Evolutionary conservation across 2,888 invertebrate species (phyloP).

Genomic region (Trichacis sp.): DNA sequence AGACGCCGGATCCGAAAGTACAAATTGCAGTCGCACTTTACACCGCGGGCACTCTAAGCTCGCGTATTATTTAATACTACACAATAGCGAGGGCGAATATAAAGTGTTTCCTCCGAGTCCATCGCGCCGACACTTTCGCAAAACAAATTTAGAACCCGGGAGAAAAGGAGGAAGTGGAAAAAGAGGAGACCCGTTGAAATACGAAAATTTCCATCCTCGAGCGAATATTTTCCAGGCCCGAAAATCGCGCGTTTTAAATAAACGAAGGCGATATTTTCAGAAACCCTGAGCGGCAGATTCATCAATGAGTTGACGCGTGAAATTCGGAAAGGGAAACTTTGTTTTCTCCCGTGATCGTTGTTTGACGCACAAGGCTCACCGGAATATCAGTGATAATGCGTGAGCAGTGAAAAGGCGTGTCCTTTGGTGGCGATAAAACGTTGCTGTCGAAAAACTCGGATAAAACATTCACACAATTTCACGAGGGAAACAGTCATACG

Average conservation of each 20-base stretch:
- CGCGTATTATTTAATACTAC: slow-evolving; percentile 6
- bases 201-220: slow-evolving; percentile 1
- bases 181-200: not conserved
- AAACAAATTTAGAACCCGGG: slow-evolving; percentile 1
- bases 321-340: not conserved
- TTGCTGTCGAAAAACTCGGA: slow-evolving; percentile 16
- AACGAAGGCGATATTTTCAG: no score
- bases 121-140: not conserved
- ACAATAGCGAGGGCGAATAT: slow-evolving; percentile 6
- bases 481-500: not conserved
- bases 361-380: not conserved
- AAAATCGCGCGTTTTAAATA: no score
- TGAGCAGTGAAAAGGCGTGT: slow-evolving; percentile 35
- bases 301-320: no score
- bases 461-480: slow-evolving; percentile 17
- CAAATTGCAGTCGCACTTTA: not conserved
- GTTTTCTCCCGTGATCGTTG: no score
- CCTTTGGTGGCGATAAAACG: slow-evolving; percentile 21
- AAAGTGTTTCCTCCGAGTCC: not conserved
- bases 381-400: not conserved
- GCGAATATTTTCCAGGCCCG: not conserved
- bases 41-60: not conserved
- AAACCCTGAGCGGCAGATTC: no score
- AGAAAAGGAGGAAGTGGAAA: not conserved
- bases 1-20: not conserved